Conservation (phyloP, 2,797 vertebrate species). For the Eulemur rubriventer region DNA sequence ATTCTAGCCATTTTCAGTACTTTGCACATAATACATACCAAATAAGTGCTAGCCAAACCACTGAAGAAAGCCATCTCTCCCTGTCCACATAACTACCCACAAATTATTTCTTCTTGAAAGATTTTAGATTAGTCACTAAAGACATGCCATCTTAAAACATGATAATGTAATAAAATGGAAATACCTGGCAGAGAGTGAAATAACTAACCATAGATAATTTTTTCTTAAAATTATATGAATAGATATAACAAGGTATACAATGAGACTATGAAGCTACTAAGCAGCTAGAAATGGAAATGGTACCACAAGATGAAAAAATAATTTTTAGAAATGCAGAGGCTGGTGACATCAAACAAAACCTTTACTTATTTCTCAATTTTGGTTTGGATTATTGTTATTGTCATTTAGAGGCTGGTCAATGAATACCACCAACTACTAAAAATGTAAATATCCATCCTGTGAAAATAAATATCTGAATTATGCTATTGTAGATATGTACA, state of each 20-base stretch:
- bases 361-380: not conserved
- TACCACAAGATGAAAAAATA: not conserved
- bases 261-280: not conserved
- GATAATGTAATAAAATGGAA: not conserved
- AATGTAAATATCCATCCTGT: not conserved
- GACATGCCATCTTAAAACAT: not conserved
- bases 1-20: not conserved
- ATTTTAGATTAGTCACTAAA: not conserved
- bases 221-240: not conserved
- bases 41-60: not conserved
- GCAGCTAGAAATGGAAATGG: not conserved
- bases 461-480: not conserved
- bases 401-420: not conserved
- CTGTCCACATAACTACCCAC: not conserved
- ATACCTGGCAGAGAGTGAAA: not conserved
- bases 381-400: not conserved
- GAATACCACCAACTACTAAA: not conserved
- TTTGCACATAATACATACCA: not conserved
- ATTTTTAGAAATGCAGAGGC: not conserved
- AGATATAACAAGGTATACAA: not conserved
- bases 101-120: not conserved
- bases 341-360: not conserved
- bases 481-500: not conserved
- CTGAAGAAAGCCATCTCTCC: not conserved
- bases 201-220: not conserved